Percentiles rank a stretch among this genome's conserved stretches.
Evolutionary conservation across 2,113 vertebrate genomes (phyloP).

Genomic region (Muscicapa adusta): DNA sequence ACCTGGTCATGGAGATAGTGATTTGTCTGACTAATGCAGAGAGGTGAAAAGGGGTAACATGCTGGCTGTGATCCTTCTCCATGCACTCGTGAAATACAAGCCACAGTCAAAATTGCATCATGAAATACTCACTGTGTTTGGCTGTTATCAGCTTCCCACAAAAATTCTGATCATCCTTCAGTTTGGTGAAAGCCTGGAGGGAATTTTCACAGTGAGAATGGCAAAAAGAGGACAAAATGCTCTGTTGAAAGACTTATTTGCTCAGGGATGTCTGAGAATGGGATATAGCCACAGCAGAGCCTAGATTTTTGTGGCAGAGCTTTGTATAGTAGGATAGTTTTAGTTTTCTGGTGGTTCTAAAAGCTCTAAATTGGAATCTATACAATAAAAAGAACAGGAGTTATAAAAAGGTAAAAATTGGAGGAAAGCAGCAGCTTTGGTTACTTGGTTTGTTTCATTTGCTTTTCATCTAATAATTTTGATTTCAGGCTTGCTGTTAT

Average conservation of each 20-base stretch:
- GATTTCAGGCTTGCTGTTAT: not conserved
- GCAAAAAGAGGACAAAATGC: not conserved
- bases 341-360: not conserved
- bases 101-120: not conserved
- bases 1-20: not conserved
- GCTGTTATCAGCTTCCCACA: not conserved
- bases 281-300: not conserved
- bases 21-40: not conserved
- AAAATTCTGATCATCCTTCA: not conserved
- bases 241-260: not conserved
- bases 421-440: not conserved
- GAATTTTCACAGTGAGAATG: not conserved
- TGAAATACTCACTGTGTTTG: not conserved
- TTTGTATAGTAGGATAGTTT: not conserved
- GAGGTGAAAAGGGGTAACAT: not conserved
- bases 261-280: not conserved
- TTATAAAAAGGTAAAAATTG: not conserved
- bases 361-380: not conserved
- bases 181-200: not conserved
- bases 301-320: not conserved
- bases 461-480: not conserved
- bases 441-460: not conserved
- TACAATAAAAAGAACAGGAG: not conserved
- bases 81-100: not conserved
- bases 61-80: not conserved